Evolutionary conservation across 53 echinoderm and acorn worm genomes (phyloP), one percentile per base, ranked within the genome.

Genomic region (Temnopleurus reevesii): DNA sequence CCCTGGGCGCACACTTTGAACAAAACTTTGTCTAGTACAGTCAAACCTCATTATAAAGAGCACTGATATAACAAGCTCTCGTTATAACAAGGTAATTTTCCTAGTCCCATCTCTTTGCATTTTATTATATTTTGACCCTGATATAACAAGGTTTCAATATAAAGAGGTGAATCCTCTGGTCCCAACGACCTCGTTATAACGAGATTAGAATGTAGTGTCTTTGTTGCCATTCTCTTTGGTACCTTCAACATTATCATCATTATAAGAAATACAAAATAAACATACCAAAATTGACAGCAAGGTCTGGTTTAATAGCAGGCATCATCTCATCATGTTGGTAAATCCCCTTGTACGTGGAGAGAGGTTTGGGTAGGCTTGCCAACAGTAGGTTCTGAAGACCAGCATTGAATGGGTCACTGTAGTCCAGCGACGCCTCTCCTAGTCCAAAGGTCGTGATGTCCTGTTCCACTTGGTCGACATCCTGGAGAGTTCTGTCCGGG

Each of bases 221-320:
- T n/a, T n/a, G n/a, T n/a, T n/a, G n/a, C n/a, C n/a, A n/a, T n/a
- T n/a, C n/a, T n/a, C n/a, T n/a, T n/a, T n/a, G n/a, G n/a, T n/a
- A n/a, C n/a, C 34, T 58, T 26, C 58, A 58, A 27, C 12, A 58
- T 27, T 27, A 30, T 33, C 18, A 34, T 63, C 15, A 31, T 15
- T 3, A 63, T 9, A n/a, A n/a, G n/a, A n/a, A 31, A 63, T 33
- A 28, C 7, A 0, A 76, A 38, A 4, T 15, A 25, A 56, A 92
- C 93, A 84, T 86, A 95, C 97, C 91, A 31, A 97, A 83, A 23
- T 90, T 85, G 29, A 97, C 89, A 27, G 95, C 85, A 44, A 84
- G 86, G 12, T 76, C 81, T 6, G 88, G 34, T n/a, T 89, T 77
- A 63, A 97, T 86, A n/a, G 44, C 89, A 19, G 93, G 95, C 89